Evolutionary conservation across 1,140 invertebrate species (phyloP), one percentile per base, ranked within the genome.

Genomic region (Platorchestia sp.): DNA sequence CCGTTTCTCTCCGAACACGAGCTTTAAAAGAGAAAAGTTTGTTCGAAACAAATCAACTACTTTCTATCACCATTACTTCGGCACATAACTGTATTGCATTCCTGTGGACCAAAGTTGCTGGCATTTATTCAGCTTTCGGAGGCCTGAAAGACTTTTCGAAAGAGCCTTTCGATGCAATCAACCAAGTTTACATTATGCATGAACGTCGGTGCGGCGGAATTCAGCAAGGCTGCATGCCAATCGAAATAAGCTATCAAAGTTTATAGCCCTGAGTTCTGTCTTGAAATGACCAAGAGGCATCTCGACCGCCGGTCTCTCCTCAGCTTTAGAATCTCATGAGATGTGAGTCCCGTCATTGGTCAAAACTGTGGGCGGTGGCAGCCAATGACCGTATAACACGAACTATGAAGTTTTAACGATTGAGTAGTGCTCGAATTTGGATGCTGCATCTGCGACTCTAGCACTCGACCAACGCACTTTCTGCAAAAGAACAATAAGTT

Each of bases 231-330:
- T 93, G 91, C 91, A 93, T 93, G 91, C 91, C 91, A 93, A 93
- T 93, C 91, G 91, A 93, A 93, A 93, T 93, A 93, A 93, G 91
- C 91, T 93, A 93, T 93, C 91, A 93, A 93, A 93, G 91, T 93
- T 93, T 93, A 93, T 93, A n/a, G 45, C 91, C 45, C 40, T 7
- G 91, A 93, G 91, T 93, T 93, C 43, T 47, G 91, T n/a, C 91
- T 44, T 93, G 45, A 93, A 93, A 93, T 93, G 91, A 93, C 91
- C 91, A 93, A 44, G 45, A 93, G 91, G 91, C 91, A 93, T 93
- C 91, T 47, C 91, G 45, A 44, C 91, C 44, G 27, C 59, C 27
- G 59, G 59, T 22, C 59, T 75, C 59, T 75, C 59, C 59, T 36
- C 59, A 75, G 59, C 59, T 75, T 75, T 10, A 75, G 59, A 75